These are phyloP conservation scores for Tiliqua scincoides DNA, from an alignment of 2,113 vertebrate genomes.

Conservation along the genomic window DNA sequence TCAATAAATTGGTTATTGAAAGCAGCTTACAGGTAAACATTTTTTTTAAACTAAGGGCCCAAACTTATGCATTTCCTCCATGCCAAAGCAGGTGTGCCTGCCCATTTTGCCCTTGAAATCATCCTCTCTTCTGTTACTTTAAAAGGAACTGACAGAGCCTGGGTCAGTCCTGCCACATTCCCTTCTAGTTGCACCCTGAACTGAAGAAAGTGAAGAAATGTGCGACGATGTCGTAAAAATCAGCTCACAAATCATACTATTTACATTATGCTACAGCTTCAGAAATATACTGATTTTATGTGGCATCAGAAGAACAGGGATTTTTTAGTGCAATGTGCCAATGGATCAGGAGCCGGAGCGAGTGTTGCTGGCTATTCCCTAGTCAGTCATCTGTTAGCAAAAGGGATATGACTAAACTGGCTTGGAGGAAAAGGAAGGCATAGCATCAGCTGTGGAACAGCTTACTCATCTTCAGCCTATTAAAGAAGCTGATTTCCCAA, in stretches of 20 bases:
- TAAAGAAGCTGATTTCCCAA: constrained; percentile 7
- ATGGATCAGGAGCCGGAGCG: constrained; percentile 12
- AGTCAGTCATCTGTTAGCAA: constrained; percentile 20
- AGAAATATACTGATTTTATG: constrained; percentile 13
- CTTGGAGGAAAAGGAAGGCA: constrained; percentile 30
- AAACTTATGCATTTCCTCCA: too few species aligned
- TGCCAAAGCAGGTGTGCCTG: not conserved
- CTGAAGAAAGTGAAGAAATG: not conserved
- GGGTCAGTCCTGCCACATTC: too few species aligned
- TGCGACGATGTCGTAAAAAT: not conserved
- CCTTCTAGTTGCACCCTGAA: not conserved
- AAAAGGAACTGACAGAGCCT: not conserved
- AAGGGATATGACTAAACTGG: constrained; percentile 40
- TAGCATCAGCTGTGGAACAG: constrained; percentile 20
- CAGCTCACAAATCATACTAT: not conserved
- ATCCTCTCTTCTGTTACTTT: not conserved
- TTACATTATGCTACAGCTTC: not conserved
- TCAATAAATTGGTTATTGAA: not conserved
- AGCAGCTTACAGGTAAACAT: not conserved
- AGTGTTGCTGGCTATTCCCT: constrained; percentile 9
- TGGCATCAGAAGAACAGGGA: not conserved
- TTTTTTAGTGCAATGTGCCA: not conserved
- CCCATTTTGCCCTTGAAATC: not conserved
- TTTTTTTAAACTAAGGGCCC: constrained; percentile 49
- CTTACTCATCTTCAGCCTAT: not conserved